Base-by-base conservation (phyloP, 1,140 invertebrate genomes). In the Sitodiplosis mosellana region DNA sequence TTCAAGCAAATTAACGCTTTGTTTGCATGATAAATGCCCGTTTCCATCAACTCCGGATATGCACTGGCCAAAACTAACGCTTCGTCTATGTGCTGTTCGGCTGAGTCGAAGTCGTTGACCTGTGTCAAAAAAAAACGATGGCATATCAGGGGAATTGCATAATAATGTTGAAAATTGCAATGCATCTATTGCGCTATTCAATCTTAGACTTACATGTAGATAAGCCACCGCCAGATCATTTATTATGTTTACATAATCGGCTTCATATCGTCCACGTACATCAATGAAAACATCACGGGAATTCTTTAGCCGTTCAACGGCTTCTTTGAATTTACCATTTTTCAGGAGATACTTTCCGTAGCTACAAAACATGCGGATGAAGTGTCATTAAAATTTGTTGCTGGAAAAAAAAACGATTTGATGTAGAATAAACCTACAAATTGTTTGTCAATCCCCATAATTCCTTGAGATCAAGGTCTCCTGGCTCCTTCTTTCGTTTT, bases 151-250 rank as follows among this genome's bases (percentile, higher is more conserved):
- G 7, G 33, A 34, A 34, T 34, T 7, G 7, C 14, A 7, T 34
- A 34, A 8, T 34, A 14, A 34, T 7, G 7, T n/a, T n/a, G 36
- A 17, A 38, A 38, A 3, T 5, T 7, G 36, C 5, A 14, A 14
- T 38, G 36, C 12, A 38, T 7, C 3, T n/a, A 5, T n/a, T 7
- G 14, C 3, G 36, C 14, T 34, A 14, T 41, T 17, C 12, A 5
- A n/a, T 38, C 5, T 19, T 17, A 4, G 33, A 27, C 54, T 15
- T 53, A 64, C 61, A 51, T 61, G 56, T 54, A 66, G 75, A 77
- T 73, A 76, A 11, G 84, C 72, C 41, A 80, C 82, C 34, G 83
- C 88, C 48, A 93, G 70, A 62, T 93, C 85, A 72, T 91, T 93
- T 7, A 92, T 61, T 36, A 92, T 69, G 19, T 87, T 66, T 17